Conservation (phyloP, 2,113 vertebrate genomes). For the Castor canadensis region DNA sequence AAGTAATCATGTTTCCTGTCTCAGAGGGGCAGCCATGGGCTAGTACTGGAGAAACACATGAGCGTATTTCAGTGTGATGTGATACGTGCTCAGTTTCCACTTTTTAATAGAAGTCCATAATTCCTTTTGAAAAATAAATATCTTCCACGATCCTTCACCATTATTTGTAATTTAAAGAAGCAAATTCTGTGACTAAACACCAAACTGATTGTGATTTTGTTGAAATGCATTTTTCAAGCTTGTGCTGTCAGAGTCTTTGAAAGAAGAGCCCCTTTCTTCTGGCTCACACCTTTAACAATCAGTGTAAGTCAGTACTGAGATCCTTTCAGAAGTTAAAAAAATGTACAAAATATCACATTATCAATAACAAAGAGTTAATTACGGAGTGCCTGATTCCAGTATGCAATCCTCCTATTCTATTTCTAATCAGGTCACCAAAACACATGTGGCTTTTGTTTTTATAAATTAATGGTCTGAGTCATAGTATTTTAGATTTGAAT, state of each 20-base stretch:
- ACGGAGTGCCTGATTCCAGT: not conserved
- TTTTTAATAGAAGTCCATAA: not conserved
- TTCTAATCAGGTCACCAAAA: not conserved
- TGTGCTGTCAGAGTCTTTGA: not conserved
- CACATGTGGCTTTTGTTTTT: not conserved
- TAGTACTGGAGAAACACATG: not conserved
- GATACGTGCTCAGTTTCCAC: not conserved
- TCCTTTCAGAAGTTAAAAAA: not conserved
- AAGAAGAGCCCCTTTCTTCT: not conserved
- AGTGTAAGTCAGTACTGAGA: not conserved
- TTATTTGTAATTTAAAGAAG: constrained; percentile 22
- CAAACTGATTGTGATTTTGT: not conserved
- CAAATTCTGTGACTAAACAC: not conserved
- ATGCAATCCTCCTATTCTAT: not conserved
- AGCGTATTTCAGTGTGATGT: not conserved
- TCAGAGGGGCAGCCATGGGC: not conserved
- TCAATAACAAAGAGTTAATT: not conserved
- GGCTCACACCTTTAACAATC: rapidly evolving
- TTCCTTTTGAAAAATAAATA: constrained; percentile 19
- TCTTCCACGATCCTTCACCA: not conserved
- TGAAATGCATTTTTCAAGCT: not conserved
- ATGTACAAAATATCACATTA: not conserved
- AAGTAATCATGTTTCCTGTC: constrained; percentile 23
- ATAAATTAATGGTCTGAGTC: not conserved
- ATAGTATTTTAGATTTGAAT: not conserved